Base-by-base conservation (phyloP, 2,113 vertebrate species). In the Cheilinus undulatus region DNA sequence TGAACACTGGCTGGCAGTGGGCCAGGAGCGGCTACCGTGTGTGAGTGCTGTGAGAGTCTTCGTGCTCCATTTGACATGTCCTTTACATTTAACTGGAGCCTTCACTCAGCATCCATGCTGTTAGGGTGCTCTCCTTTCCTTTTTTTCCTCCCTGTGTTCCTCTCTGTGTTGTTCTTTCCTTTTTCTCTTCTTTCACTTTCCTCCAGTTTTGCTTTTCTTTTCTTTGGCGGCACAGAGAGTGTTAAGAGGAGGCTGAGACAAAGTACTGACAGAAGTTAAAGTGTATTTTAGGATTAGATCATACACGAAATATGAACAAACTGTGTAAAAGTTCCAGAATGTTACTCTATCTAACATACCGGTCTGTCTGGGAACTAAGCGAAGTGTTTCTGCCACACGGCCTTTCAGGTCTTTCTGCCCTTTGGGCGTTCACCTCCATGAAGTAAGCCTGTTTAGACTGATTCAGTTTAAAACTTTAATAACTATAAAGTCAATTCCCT, bases 11-110 rank as follows among this genome's bases (percentile, higher is more conserved):
- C 76, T 87, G 82, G 82, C 62, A 36, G 65, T 5, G 2, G 40
- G 58, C 82, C 78, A 77, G 19, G 5, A 24, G 42, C 4, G 3
- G 64, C 82, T 82, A 69, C 78, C 19, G 26, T 62, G 53, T 53
- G 65, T 59, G 54, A 40, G 42, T 36, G 1, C 0, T 22, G 6
- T 9, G 49, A 45, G 51, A 50, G 23, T 50, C 26, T 66, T 32
- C 62, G 17, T 48, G 73, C 77, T 77, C 67, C 62, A 77, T 81
- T 84, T 75, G 68, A 85, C 69, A 24, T 26, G 73, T 76, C 70
- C 52, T 71, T 65, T 45, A 58, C 20, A 1, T 82, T 82, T 67
- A 73, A 69, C 58, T 42, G 48, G 15, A 76, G 54, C 49, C 66
- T 78, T 79, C 70, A 69, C 71, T 82, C 79, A 69, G 30, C 49